Percentiles rank a stretch among this genome's conserved stretches.
Evolutionary conservation across 2,113 vertebrate species (phyloP).

Genomic region (Dicrurus megarhynchus): DNA sequence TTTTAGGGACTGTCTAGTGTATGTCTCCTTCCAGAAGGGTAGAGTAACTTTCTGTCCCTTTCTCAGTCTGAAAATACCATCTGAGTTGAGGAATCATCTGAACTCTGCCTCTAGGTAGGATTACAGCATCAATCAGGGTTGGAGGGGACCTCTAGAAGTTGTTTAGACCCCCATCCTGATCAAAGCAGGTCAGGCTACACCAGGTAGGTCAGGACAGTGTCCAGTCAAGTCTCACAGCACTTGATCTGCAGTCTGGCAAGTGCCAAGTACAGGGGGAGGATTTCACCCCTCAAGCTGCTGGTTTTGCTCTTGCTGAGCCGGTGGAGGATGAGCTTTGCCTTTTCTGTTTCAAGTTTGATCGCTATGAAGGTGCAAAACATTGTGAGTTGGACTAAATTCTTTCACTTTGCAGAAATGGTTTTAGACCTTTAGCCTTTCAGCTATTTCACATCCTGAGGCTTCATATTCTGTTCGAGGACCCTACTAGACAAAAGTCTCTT

Average conservation of each 20-base stretch:
- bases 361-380: background rate
- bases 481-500: background rate
- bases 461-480: background rate
- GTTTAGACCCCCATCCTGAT: background rate
- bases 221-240: background rate
- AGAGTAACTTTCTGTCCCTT: background rate
- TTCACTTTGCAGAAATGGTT: background rate
- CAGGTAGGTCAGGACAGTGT: background rate
- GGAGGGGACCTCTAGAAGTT: background rate
- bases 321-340: background rate
- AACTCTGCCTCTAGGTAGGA: background rate
- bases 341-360: background rate
- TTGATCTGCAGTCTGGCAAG: background rate
- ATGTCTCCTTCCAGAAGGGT: background rate
- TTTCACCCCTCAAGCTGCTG: background rate
- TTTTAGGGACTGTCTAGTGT: background rate
- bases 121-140: background rate
- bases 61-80: background rate
- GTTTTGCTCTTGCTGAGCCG: rapidly evolving
- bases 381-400: background rate
- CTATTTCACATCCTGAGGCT: background rate
- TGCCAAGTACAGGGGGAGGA: background rate
- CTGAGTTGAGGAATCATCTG: background rate
- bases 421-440: background rate
- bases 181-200: background rate